A percentile compares a stretch with the other conserved stretches of the same genome.
phyloP scores from a whole-genome alignment of 2,888 invertebrate genomes.

The Acrobasis repandana region DNA sequence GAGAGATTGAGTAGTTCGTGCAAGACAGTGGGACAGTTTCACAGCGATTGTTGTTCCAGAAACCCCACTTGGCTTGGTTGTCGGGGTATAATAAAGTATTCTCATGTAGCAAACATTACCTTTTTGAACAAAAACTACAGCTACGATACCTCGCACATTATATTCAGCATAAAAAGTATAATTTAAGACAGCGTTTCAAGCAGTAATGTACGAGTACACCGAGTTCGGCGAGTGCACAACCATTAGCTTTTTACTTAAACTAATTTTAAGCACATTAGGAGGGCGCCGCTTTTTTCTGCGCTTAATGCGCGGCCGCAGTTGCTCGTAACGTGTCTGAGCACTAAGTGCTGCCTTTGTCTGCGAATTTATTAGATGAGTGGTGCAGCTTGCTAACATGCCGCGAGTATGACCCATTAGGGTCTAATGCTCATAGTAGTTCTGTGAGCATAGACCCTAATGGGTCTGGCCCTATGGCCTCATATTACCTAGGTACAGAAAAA shows the following conservation, averaged over 20 bases:
- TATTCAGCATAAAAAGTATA: neutral
- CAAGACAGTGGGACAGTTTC: too few relatives aligned
- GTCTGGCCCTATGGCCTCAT: too few relatives aligned
- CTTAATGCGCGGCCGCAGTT: slow-evolving; percentile 16
- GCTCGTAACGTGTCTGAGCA: slow-evolving; percentile 10
- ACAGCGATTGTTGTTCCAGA: too few relatives aligned
- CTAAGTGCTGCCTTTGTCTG: slow-evolving; percentile 13
- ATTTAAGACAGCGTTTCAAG: neutral
- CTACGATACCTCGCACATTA: neutral
- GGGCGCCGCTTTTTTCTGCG: slow-evolving; percentile 7
- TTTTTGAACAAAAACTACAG: too few relatives aligned
- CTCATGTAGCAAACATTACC: too few relatives aligned
- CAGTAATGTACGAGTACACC: slow-evolving; percentile 9
- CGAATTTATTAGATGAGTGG: neutral
- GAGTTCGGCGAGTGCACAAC: slow-evolving; percentile 1
- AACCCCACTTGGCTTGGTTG: too few relatives aligned
- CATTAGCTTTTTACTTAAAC: slow-evolving; percentile 19
- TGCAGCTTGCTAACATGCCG: neutral
- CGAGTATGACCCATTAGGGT: neutral
- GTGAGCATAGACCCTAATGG: too few relatives aligned
- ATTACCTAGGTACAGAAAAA: too few relatives aligned
- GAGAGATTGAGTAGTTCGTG: too few relatives aligned
- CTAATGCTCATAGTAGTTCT: neutral
- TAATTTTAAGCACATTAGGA: slow-evolving; percentile 18
- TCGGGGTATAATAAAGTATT: too few relatives aligned